phyloP scores from a whole-genome alignment of 2,113 vertebrate species.

The Syrmaticus mikado region DNA sequence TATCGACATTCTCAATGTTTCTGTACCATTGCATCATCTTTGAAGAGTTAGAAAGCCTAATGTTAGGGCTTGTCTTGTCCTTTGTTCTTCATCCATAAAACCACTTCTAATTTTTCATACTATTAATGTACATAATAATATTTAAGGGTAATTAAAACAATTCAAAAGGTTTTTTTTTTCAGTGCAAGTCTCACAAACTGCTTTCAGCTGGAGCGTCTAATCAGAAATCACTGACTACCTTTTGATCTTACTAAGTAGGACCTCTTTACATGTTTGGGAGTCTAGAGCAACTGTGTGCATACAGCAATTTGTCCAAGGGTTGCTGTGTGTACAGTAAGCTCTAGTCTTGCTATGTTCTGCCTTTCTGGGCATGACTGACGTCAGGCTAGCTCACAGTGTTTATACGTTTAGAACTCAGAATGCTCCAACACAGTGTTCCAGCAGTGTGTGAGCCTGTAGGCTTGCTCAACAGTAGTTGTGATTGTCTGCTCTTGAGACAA shows the following conservation, averaged over 20 bases:
- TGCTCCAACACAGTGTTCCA: rapidly evolving
- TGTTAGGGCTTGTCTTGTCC: neutral
- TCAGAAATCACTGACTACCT: neutral
- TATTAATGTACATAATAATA: neutral
- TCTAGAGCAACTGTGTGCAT: rapidly evolving
- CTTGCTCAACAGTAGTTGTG: neutral
- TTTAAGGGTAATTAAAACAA: neutral
- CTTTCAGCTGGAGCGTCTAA: neutral
- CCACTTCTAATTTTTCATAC: neutral
- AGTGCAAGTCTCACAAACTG: neutral
- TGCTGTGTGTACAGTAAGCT: rapidly evolving
- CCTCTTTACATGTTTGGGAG: neutral
- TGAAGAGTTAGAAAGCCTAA: neutral
- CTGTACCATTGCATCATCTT: neutral
- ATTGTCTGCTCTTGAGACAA: neutral
- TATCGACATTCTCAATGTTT: neutral
- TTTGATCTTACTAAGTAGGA: no score
- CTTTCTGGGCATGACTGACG: neutral
- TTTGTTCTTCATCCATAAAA: neutral
- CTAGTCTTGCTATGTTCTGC: neutral
- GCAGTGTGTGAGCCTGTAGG: no score
- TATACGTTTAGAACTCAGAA: neutral
- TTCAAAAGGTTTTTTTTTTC: neutral
- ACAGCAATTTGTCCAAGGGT: neutral
- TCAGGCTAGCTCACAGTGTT: neutral